Conservation (phyloP, 2,888 invertebrate genomes). For the Drepana falcataria region DNA sequence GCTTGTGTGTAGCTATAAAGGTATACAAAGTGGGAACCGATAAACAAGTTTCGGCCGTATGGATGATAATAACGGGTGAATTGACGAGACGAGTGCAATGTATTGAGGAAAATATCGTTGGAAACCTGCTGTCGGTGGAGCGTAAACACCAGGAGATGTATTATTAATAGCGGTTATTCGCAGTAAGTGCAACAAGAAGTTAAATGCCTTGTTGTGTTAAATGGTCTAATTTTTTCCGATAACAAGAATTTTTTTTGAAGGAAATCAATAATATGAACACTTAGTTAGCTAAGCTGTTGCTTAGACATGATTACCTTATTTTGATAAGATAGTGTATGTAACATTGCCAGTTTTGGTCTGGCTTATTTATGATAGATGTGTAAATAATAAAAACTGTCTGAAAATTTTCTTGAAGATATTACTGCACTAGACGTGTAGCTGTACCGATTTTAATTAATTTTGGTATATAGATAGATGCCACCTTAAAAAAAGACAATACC, state of each 20-base stretch:
- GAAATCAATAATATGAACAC: not conserved
- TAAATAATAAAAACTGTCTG: no score
- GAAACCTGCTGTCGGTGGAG: slow-evolving; percentile 18
- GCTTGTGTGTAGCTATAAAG: not conserved
- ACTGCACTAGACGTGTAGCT: no score
- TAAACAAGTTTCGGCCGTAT: slow-evolving; percentile 19
- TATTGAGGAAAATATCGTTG: slow-evolving; percentile 50
- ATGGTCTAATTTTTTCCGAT: slow-evolving; percentile 2
- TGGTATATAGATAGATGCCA: no score
- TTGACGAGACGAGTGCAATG: slow-evolving; percentile 37
- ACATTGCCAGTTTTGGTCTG: no score
- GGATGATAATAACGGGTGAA: slow-evolving; percentile 27
- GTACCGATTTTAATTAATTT: no score
- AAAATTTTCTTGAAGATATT: no score
- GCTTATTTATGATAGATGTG: no score
- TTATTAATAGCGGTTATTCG: slow-evolving; percentile 28
- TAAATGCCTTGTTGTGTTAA: slow-evolving; percentile 3
- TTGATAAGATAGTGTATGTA: not conserved
- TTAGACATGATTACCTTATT: not conserved
- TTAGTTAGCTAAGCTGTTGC: not conserved
- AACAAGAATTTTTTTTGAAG: slow-evolving; percentile 6
- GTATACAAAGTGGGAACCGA: slow-evolving; percentile 15
- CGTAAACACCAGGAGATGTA: slow-evolving; percentile 27
- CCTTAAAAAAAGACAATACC: no score
- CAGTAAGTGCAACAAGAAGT: slow-evolving; percentile 16